Percentiles rank a stretch among this genome's conserved stretches.
These are phyloP conservation scores for Paramuricea clavata DNA, from an alignment of 92 coral and sea anemone genomes.

Conservation along the genomic window DNA sequence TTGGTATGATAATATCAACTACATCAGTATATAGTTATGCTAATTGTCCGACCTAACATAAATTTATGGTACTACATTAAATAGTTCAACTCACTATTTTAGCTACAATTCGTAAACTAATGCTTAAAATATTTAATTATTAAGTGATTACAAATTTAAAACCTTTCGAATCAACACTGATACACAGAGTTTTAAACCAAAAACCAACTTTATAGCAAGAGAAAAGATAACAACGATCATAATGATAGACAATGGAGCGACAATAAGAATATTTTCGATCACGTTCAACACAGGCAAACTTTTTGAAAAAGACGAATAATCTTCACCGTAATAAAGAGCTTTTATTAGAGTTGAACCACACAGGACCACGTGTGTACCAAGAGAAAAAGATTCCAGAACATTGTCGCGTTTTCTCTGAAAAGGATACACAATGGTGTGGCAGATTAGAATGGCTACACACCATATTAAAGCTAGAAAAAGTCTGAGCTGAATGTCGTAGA, in stretches of 20 bases:
- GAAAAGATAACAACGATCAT: not conserved
- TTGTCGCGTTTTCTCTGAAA: not conserved
- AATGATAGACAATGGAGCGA: not conserved
- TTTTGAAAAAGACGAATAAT: too few species aligned
- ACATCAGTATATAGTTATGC: too few species aligned
- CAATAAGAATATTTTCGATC: not conserved
- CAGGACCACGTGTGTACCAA: too few species aligned
- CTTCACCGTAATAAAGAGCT: too few species aligned
- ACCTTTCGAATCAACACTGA: not conserved
- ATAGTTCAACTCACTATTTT: too few species aligned
- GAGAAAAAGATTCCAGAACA: not conserved
- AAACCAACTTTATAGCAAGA: not conserved
- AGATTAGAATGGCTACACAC: conserved; percentile 22
- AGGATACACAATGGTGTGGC: not conserved
- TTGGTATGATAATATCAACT: too few species aligned
- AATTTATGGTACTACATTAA: too few species aligned
- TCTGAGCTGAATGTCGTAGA: conserved; percentile 20
- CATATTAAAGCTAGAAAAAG: not conserved
- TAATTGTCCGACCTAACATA: conserved; percentile 6
- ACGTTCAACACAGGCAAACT: too few species aligned
- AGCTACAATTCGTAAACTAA: too few species aligned
- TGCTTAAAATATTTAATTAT: too few species aligned
- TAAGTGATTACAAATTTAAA: too few species aligned
- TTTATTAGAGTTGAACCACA: too few species aligned
- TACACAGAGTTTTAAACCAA: not conserved